Evolutionary conservation across 2,888 invertebrate genomes (phyloP).

Genomic region (Ophion ventricosus): DNA sequence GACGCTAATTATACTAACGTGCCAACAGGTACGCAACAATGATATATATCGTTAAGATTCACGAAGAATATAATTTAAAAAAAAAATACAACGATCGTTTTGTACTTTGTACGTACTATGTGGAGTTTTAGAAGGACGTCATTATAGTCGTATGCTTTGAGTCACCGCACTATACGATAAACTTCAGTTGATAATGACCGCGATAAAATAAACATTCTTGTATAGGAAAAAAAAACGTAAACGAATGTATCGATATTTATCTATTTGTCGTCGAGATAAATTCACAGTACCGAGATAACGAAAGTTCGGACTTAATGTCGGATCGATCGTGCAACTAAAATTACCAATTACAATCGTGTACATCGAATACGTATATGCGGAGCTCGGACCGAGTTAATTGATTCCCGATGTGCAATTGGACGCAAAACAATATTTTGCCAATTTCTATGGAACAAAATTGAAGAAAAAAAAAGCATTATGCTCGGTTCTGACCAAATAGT

Average conservation of each 20-base stretch:
- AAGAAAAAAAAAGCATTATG: not conserved
- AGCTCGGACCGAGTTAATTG: not conserved
- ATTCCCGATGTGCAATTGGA: not conserved
- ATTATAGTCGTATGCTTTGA: constrained; percentile 50
- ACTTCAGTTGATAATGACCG: constrained; percentile 2
- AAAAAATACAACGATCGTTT: not conserved
- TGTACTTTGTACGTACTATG: not conserved
- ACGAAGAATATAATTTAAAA: not conserved
- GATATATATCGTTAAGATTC: not conserved
- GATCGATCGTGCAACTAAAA: not conserved
- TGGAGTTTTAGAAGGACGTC: not conserved
- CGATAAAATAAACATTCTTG: not conserved
- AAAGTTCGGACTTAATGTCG: not conserved
- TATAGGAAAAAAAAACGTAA: not conserved
- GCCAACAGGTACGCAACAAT: constrained; percentile 51
- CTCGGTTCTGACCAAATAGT: not conserved
- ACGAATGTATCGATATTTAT: not conserved
- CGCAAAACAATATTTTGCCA: not conserved
- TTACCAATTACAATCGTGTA: not conserved
- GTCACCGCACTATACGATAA: constrained; percentile 22
- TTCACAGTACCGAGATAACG: no score
- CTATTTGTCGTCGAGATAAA: no score
- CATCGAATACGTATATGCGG: not conserved
- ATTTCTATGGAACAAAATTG: not conserved
- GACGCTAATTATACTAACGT: constrained; percentile 14